Percentiles rank a stretch among this genome's conserved stretches.
Evolutionary conservation across 2,888 invertebrate genomes (phyloP).

Genomic region (Cheilosia grossa): DNA sequence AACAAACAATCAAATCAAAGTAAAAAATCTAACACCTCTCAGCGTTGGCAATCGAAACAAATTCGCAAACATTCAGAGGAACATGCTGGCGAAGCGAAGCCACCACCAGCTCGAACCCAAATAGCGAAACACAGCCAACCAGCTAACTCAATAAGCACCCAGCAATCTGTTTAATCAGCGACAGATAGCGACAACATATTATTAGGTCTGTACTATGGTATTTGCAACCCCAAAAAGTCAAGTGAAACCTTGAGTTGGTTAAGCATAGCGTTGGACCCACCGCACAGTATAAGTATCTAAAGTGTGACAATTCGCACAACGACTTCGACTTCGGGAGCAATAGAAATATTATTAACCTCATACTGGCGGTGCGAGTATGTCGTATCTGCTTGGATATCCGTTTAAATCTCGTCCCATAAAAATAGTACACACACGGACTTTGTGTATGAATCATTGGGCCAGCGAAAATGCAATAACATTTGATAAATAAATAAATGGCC

Average conservation of each 20-base stretch:
- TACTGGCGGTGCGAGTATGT: too few species aligned
- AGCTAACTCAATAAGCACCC: conserved; percentile 38
- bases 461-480: conserved; percentile 41
- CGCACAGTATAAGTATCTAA: conserved; percentile 21
- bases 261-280: neutral
- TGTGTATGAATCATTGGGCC: conserved; percentile 48
- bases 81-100: conserved; percentile 3
- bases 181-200: conserved; percentile 47
- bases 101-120: conserved; percentile 12
- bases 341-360: conserved; percentile 21
- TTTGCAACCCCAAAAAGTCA: conserved; percentile 36
- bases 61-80: conserved; percentile 29
- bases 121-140: conserved; percentile 5
- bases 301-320: conserved; percentile 45
- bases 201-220: conserved; percentile 14
- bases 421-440: neutral
- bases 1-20: conserved; percentile 30
- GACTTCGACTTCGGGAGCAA: conserved; percentile 20
- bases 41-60: conserved; percentile 34
- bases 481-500: conserved; percentile 53
- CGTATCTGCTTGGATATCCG: conserved; percentile 36
- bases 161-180: conserved; percentile 54
- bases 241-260: conserved; percentile 47
- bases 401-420: conserved; percentile 36
- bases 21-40: conserved; percentile 45